Percentiles rank a stretch among this genome's conserved stretches.
These are phyloP conservation scores for Omphaloscelis lunosa DNA, from an alignment of 2,888 invertebrate genomes.

Conservation along the genomic window DNA sequence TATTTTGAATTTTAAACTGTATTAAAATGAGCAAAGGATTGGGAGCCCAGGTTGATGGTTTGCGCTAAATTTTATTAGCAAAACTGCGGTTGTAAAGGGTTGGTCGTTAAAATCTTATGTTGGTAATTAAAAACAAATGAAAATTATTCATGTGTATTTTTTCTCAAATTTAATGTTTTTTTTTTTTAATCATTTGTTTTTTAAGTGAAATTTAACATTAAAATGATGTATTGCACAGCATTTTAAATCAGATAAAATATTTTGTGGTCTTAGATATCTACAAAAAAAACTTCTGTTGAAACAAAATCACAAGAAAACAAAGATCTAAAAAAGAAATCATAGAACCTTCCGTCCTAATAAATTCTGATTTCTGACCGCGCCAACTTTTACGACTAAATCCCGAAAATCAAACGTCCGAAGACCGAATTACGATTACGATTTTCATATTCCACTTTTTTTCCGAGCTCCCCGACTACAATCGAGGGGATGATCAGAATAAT, in stretches of 20 bases:
- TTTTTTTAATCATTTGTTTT: background rate
- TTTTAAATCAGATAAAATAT: background rate
- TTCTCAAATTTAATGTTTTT: background rate
- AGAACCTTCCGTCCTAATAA: constrained; percentile 67
- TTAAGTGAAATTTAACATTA: background rate
- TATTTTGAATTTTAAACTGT: constrained; percentile 79
- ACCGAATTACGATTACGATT: constrained; percentile 73
- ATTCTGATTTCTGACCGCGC: constrained; percentile 75
- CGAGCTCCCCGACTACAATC: constrained; percentile 69
- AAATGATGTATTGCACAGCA: background rate
- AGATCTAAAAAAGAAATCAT: constrained; percentile 37
- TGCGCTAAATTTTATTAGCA: constrained; percentile 71
- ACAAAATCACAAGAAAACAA: constrained; percentile 8
- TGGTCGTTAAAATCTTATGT: constrained; percentile 63
- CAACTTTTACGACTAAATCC: constrained; percentile 78
- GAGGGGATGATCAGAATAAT: constrained; percentile 88
- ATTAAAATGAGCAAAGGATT: constrained; percentile 81
- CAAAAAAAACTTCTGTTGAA: background rate
- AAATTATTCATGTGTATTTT: constrained; percentile 4
- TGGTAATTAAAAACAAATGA: constrained; percentile 41
- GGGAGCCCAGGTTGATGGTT: constrained; percentile 64
- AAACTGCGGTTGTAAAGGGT: constrained; percentile 60
- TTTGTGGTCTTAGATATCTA: background rate
- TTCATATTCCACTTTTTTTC: constrained; percentile 63
- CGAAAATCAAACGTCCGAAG: constrained; percentile 76